A percentile compares a stretch with the other conserved stretches of the same genome.
Evolutionary conservation across 2,113 vertebrate genomes (phyloP).

Genomic region (Rousettus leschenaultii): DNA sequence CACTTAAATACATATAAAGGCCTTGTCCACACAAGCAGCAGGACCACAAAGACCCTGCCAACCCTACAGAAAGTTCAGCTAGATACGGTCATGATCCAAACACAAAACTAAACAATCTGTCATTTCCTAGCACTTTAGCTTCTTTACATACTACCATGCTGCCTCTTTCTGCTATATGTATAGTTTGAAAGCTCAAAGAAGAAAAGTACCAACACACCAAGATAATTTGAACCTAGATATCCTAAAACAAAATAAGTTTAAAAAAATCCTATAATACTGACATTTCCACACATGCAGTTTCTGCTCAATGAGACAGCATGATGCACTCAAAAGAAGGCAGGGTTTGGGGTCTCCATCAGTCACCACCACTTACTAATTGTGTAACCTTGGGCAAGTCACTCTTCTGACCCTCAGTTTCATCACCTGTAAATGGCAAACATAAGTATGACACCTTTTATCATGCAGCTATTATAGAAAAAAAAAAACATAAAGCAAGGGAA

Average conservation of each 20-base stretch:
- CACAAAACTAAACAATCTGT: background rate
- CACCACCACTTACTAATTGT: background rate
- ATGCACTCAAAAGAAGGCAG: background rate
- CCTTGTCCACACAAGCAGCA: background rate
- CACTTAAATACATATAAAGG: background rate
- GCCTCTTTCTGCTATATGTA: background rate
- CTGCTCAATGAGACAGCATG: background rate
- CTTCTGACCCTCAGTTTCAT: constrained; percentile 8
- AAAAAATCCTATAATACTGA: background rate
- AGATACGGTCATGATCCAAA: background rate
- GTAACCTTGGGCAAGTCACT: background rate
- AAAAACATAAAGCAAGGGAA: constrained; percentile 33
- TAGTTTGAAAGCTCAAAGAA: background rate
- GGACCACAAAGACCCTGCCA: background rate
- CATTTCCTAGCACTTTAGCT: background rate
- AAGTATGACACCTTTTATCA: background rate
- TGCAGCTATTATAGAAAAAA: background rate
- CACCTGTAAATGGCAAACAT: background rate
- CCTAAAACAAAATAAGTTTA: background rate
- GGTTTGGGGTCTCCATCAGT: background rate
- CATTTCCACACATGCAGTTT: background rate
- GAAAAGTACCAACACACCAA: constrained; percentile 3
- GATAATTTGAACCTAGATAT: background rate
- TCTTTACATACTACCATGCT: background rate
- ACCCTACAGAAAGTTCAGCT: background rate